A percentile compares a stretch with the other conserved stretches of the same genome.
Evolutionary conservation across 2,797 vertebrate species (phyloP).

Genomic region (Phoxinus dragarum): DNA sequence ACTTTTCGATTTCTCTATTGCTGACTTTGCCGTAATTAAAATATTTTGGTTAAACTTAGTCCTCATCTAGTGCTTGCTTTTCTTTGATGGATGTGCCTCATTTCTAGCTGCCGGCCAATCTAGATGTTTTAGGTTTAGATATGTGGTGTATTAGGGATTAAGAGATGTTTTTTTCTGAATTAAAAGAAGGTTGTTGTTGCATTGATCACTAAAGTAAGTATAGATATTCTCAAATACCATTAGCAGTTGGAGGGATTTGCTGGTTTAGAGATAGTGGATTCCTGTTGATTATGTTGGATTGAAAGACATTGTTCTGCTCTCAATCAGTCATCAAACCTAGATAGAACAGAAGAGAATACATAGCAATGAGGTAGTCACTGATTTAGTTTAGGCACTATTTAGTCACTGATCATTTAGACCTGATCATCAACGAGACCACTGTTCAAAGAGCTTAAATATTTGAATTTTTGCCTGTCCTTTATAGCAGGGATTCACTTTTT

Average conservation of each 20-base stretch:
- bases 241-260: constrained; percentile 8
- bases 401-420: not conserved
- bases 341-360: constrained; percentile 16
- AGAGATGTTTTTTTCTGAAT: constrained; percentile 22
- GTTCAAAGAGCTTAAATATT: not conserved
- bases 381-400: not conserved
- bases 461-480: not conserved
- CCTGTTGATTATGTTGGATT: constrained; percentile 47
- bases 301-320: constrained; percentile 55
- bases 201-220: not conserved
- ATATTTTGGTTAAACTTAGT: constrained; percentile 64
- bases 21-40: constrained; percentile 64
- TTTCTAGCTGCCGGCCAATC: constrained; percentile 47
- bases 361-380: not conserved
- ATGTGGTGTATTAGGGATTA: constrained; percentile 22
- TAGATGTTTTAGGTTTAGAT: constrained; percentile 49
- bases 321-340: constrained; percentile 34
- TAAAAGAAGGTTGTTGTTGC: not conserved
- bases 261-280: constrained; percentile 4
- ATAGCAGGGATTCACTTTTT: constrained; percentile 1
- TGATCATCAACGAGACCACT: not conserved
- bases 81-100: constrained; percentile 60
- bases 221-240: constrained; percentile 15
- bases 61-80: constrained; percentile 61
- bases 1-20: constrained; percentile 59